Base-by-base conservation (phyloP, 2,113 vertebrate species). In the Irena cyanogastra region DNA sequence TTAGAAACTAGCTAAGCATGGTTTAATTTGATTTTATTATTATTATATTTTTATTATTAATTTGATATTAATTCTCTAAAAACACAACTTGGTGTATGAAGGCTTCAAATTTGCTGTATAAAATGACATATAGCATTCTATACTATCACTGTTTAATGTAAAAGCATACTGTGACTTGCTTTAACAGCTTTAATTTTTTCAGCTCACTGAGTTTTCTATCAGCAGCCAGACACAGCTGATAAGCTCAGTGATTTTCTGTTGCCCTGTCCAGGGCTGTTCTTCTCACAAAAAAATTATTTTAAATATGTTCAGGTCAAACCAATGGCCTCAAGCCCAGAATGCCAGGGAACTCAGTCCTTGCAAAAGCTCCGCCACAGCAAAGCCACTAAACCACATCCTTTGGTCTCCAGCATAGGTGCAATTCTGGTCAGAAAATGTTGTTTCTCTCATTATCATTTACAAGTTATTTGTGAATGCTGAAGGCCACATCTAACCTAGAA, bases 111-210 rank as follows among this genome's bases (percentile, higher is more conserved):
- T 23, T 87, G 21, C 31, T 75, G n/a, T 53, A 49, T 44, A 65
- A 47, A 52, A n/a, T 52, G 11, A 41, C 18, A 37, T 14, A 45
- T 1, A 49, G 31, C 6, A 22, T 70, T 50, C 26, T 11, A 16
- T 49, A 35, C n/a, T 56, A 15, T 24, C 33, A 26, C 53, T 49
- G 16, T n/a, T 78, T 27, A 86, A 44, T 0, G 0, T 52, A 64
- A 41, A 64, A 78, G 23, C 19, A 26, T 12, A 30, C 54, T 9
- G 21, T 28, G 28, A 27, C 39, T 89, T 70, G 15, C 44, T 60
- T 92, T 69, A 90, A 50, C 30, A 88, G 27, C 39, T 63, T 19
- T 47, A 8, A 42, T 31, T 89, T 63, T 65, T 56, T 92, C 71
- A 39, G 31, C 49, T 76, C 47, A 20, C 23, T 1, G 3, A 52